phyloP scores from a whole-genome alignment of 2,888 invertebrate species.

The Lasioglossum zephyrum region DNA sequence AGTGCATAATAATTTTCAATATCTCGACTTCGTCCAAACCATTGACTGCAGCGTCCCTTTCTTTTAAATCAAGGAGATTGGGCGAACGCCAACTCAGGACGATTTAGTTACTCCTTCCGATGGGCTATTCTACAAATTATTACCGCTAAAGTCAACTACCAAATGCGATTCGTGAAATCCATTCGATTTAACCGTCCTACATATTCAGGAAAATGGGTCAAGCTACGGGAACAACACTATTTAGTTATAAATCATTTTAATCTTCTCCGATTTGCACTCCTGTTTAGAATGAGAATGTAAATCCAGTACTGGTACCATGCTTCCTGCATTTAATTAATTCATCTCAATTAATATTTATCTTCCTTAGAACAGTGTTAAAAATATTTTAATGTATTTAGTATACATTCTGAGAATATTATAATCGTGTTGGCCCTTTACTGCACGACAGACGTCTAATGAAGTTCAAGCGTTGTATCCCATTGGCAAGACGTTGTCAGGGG shows the following conservation, averaged over 20 bases:
- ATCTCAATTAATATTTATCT: too few species aligned
- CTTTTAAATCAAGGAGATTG: background rate
- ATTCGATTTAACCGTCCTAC: background rate
- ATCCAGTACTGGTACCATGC: too few species aligned
- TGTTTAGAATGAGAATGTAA: too few species aligned
- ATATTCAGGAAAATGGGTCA: background rate
- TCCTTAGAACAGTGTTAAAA: background rate
- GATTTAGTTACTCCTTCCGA: background rate
- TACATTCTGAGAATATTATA: background rate
- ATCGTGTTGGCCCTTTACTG: background rate
- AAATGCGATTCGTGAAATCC: background rate
- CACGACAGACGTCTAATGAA: background rate
- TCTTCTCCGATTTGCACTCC: too few species aligned
- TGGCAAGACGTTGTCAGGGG: slow-evolving; percentile 10
- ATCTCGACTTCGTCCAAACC: background rate
- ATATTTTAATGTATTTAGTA: background rate
- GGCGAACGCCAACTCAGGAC: background rate
- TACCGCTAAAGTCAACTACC: background rate
- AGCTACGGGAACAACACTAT: too few species aligned
- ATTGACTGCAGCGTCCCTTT: background rate
- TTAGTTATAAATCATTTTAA: too few species aligned
- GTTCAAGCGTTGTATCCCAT: slow-evolving; percentile 1
- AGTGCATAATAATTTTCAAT: background rate
- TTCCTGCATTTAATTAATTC: too few species aligned
- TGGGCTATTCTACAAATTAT: background rate